Percentiles rank a stretch among this genome's conserved stretches.
Conservation (phyloP, 2,888 invertebrate species). For the Thera britannica region DNA sequence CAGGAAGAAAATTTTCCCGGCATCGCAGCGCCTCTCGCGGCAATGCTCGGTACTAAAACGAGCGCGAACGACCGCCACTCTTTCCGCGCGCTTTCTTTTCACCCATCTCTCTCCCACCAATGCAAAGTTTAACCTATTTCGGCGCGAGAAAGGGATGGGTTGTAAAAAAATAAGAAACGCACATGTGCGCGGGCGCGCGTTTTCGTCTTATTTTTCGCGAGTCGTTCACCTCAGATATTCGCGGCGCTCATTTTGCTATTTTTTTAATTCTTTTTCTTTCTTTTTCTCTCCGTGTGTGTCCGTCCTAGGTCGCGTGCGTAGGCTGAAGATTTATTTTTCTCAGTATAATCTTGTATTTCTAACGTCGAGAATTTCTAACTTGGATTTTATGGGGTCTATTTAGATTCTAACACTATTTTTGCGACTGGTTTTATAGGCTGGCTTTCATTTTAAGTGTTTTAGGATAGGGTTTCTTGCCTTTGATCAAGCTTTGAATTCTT, state of each 20-base stretch:
- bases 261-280: constrained; percentile 69
- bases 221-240: constrained; percentile 80
- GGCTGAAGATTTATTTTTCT: constrained; percentile 67
- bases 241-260: constrained; percentile 53
- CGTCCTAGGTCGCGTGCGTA: constrained; percentile 77
- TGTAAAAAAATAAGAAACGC: constrained; percentile 80
- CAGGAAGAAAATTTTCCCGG: constrained; percentile 78
- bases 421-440: constrained; percentile 33
- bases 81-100: constrained; percentile 80
- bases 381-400: constrained; percentile 56
- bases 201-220: constrained; percentile 82
- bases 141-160: constrained; percentile 71
- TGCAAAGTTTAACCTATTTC: constrained; percentile 60
- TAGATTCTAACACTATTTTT: constrained; percentile 46
- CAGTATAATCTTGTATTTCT: constrained; percentile 56
- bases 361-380: constrained; percentile 48
- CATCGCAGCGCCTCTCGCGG: constrained; percentile 64
- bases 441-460: constrained; percentile 18
- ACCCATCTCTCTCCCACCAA: constrained; percentile 62
- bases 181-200: constrained; percentile 78
- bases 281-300: constrained; percentile 68
- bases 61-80: constrained; percentile 73
- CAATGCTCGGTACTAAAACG: constrained; percentile 69
- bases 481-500: constrained; percentile 1
- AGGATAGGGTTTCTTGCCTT: constrained; percentile 10